Base-by-base conservation (phyloP, 2,888 invertebrate genomes). In the Norana najaformis region DNA sequence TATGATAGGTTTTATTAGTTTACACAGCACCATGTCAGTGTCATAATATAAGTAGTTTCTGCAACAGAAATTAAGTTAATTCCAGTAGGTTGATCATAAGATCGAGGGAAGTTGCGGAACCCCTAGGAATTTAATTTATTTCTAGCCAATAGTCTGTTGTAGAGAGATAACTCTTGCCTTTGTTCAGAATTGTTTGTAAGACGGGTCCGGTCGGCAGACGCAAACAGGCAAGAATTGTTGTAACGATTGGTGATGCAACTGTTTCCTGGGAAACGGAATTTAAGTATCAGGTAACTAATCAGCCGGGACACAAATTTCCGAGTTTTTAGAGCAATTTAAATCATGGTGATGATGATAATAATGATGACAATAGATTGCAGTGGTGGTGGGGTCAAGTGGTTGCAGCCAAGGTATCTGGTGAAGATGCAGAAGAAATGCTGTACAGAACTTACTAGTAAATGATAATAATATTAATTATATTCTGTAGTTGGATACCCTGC, bases 141-240 rank as follows among this genome's bases (percentile, higher is more conserved):
- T 69, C 5, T 41, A 30, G 47, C 47, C 1, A 47, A 23, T 47
- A 23, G 47, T 47, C 23, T 69, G n/a, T 69, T n/a, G n/a, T n/a
- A 69, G 30, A n/a, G 69, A 69, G 13, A 69, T n/a, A 69, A 69
- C 1, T 13, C 6, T 69, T 69, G n/a, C 69, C 47, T 30, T 8
- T n/a, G n/a, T 83, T n/a, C 85, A 91, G 91, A 89, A 91, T 91
- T 41, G 91, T 91, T 83, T 91, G 91, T 85, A 35, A 16, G 38
- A 89, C 89, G 0, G 82, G 83, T 37, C 85, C 82, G 30, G 88
- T 89, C 34, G 6, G 82, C 6, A 91, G 85, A 82, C 53, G 82
- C 34, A 88, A 35, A 38, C 23, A 47, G 14, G 89, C 89, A 4
- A 41, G n/a, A 8, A 85, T 91, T 38, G 37, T 83, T 14, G 90